phyloP scores from a whole-genome alignment of 2,113 vertebrate genomes.

The Thermophis baileyi region DNA sequence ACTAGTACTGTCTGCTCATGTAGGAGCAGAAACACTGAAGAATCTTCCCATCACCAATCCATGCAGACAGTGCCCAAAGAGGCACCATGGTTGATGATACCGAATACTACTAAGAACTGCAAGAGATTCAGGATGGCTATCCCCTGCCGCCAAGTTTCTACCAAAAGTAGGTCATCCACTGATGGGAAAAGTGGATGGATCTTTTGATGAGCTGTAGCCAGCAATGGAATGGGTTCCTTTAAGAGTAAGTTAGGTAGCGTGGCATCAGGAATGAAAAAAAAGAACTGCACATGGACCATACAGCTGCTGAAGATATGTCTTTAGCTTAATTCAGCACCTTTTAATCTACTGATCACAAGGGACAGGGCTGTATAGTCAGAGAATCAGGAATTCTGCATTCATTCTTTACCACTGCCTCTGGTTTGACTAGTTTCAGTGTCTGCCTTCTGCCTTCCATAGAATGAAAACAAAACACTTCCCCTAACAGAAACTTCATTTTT shows the following conservation, averaged over 20 bases:
- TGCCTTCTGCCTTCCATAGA: not conserved
- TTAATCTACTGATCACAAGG: not conserved
- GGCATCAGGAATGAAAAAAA: not conserved
- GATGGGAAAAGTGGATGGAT: not conserved
- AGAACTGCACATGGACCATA: not conserved
- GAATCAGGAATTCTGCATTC: not conserved
- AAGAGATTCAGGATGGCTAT: not conserved
- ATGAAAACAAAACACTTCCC: not conserved
- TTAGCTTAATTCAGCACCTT: not conserved
- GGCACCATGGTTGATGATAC: not conserved
- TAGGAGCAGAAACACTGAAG: not conserved
- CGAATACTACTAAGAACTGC: not conserved
- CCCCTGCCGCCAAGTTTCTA: not conserved
- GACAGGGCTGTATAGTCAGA: not conserved
- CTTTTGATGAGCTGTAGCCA: not conserved
- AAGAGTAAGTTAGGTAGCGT: not conserved
- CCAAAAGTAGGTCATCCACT: not conserved
- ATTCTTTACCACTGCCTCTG: not conserved
- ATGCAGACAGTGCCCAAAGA: not conserved
- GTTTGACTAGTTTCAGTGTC: not conserved
- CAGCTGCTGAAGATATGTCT: not conserved
- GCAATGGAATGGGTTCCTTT: not conserved
- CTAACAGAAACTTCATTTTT: not conserved
- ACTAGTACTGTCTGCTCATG: not conserved
- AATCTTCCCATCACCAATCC: not conserved